Evolutionary conservation across 2,113 vertebrate genomes (phyloP).

Genomic region (Antechinus stuartii): DNA sequence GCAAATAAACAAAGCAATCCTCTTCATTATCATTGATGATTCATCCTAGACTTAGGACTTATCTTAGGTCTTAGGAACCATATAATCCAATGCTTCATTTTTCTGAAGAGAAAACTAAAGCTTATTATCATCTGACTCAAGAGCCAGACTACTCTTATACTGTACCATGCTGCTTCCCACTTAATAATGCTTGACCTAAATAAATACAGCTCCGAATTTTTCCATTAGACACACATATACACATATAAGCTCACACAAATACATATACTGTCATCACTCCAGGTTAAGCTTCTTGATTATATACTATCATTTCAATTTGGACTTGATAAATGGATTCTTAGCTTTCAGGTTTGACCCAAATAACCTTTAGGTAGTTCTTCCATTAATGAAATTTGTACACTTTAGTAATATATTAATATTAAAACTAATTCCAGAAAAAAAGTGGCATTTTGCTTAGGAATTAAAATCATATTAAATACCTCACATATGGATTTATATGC

Average conservation of each 20-base stretch:
- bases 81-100: not conserved
- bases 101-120: not conserved
- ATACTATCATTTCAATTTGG: not conserved
- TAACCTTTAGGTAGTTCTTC: not conserved
- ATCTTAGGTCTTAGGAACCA: not conserved
- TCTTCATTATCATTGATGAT: not conserved
- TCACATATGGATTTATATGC: conserved; percentile 28
- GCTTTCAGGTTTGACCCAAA: not conserved
- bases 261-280: not conserved
- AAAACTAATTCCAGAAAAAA: conserved; percentile 26
- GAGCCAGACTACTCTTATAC: not conserved
- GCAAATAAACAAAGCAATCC: not conserved
- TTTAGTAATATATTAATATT: not conserved
- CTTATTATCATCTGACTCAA: not conserved
- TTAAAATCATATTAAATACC: conserved; percentile 35
- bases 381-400: not conserved
- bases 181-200: not conserved
- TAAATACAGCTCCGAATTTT: not conserved
- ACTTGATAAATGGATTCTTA: not conserved
- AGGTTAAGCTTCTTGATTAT: not conserved
- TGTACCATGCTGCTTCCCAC: not conserved
- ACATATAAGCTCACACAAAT: not conserved
- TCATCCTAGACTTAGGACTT: not conserved
- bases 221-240: not conserved
- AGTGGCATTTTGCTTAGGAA: conserved; percentile 22